Percentiles rank a stretch among this genome's conserved stretches.
phyloP scores from a whole-genome alignment of 2,888 invertebrate genomes.

The Amorpha juglandis region DNA sequence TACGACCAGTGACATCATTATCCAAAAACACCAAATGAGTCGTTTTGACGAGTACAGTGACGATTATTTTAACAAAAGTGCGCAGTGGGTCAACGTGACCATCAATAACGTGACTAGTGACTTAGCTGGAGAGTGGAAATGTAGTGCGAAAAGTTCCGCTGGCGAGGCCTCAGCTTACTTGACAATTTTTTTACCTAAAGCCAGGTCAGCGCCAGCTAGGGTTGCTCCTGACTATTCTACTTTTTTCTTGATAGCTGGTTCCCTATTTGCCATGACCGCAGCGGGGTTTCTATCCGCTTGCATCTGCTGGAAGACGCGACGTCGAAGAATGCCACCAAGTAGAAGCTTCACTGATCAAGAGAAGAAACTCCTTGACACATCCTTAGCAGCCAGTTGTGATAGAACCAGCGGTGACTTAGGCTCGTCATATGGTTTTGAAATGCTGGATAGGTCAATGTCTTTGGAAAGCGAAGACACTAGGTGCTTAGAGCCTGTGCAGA shows the following conservation, averaged over 20 bases:
- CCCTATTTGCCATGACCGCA: constrained; percentile 87
- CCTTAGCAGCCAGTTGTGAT: constrained; percentile 86
- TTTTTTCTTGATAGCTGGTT: constrained; percentile 88
- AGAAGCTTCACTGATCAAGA: constrained; percentile 94
- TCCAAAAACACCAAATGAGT: constrained; percentile 60
- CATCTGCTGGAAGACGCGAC: constrained; percentile 87
- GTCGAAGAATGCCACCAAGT: constrained; percentile 87
- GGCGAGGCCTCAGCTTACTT: constrained; percentile 86
- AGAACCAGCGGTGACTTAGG: constrained; percentile 87
- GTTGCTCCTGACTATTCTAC: constrained; percentile 89
- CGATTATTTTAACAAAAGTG: constrained; percentile 76
- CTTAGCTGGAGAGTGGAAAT: constrained; percentile 94
- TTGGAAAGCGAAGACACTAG: constrained; percentile 78
- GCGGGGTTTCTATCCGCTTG: constrained; percentile 83
- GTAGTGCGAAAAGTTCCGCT: constrained; percentile 88
- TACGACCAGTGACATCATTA: constrained; percentile 62
- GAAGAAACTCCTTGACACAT: constrained; percentile 92
- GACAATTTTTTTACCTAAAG: constrained; percentile 77
- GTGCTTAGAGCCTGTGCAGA: constrained; percentile 85
- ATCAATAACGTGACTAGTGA: constrained; percentile 91
- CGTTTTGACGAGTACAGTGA: constrained; percentile 69
- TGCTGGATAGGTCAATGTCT: constrained; percentile 80
- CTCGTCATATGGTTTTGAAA: constrained; percentile 79
- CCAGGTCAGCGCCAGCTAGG: constrained; percentile 90
- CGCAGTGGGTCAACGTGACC: constrained; percentile 91